A percentile compares a stretch with the other conserved stretches of the same genome.
phyloP scores from a whole-genome alignment of 2,888 invertebrate species.

The Andrena haemorrhoa region DNA sequence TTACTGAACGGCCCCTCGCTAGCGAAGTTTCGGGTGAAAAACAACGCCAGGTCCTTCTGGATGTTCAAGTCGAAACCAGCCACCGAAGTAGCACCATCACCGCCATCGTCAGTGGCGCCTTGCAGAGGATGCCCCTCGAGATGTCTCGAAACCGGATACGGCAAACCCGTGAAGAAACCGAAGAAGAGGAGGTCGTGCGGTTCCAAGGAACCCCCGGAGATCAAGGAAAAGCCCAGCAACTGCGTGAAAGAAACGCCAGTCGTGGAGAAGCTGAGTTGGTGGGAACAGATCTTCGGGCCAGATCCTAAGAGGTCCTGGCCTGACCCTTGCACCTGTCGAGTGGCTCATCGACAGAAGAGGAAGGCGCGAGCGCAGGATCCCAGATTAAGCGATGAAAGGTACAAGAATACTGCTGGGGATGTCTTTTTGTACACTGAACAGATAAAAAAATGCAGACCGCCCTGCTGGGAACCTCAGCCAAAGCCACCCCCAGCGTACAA shows the following conservation, averaged over 20 bases:
- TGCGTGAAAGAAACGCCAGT: not conserved
- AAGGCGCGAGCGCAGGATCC: constrained; percentile 42
- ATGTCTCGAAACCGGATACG: constrained; percentile 14
- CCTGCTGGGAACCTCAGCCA: constrained; percentile 47
- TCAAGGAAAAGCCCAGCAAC: constrained; percentile 18
- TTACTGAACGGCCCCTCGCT: not conserved
- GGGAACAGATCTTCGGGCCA: constrained; percentile 46
- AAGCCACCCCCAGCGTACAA: constrained; percentile 41
- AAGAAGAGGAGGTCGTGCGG: not conserved
- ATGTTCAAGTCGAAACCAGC: constrained; percentile 20
- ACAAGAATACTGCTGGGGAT: constrained; percentile 49
- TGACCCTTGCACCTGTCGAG: constrained; percentile 17
- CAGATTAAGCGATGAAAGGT: constrained; percentile 67
- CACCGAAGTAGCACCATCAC: not conserved
- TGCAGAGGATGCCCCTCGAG: constrained; percentile 26
- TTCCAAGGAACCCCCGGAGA: not conserved
- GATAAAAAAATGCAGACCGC: not conserved
- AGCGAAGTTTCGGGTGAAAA: not conserved
- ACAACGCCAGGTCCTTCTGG: constrained; percentile 3
- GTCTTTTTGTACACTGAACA: constrained; percentile 39
- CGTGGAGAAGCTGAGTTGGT: constrained; percentile 12
- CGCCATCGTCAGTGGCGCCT: not conserved
- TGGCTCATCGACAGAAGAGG: constrained; percentile 9
- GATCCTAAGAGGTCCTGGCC: constrained; percentile 36
- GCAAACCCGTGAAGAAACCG: not conserved